These are phyloP conservation scores for Calyptomena viridis DNA, from an alignment of 2,113 vertebrate species.

Conservation along the genomic window DNA sequence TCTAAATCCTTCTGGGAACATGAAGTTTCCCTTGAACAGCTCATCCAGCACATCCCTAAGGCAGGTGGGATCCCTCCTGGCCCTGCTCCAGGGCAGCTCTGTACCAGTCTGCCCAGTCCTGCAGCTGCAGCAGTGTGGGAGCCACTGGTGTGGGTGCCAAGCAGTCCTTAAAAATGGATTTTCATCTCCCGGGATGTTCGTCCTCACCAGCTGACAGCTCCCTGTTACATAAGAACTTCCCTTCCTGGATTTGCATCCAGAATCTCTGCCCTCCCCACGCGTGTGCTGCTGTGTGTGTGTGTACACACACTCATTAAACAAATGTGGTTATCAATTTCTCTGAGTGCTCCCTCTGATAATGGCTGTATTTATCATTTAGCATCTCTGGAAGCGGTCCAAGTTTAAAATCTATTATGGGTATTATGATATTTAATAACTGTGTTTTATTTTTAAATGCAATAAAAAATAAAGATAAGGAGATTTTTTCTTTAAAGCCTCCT, in stretches of 20 bases:
- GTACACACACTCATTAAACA: constrained; percentile 15
- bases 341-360: constrained; percentile 46
- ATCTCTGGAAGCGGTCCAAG: constrained; percentile 55
- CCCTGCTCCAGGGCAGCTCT: neutral
- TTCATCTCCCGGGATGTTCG: rapidly evolving
- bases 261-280: neutral
- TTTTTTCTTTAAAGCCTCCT: neutral
- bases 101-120: rapidly evolving
- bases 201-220: rapidly evolving
- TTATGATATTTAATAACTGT: constrained; percentile 60
- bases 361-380: constrained; percentile 60
- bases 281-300: neutral
- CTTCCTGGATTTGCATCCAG: rapidly evolving
- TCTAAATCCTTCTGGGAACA: rapidly evolving
- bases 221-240: rapidly evolving
- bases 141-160: rapidly evolving
- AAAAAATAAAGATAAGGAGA: constrained; percentile 40
- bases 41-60: rapidly evolving
- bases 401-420: constrained; percentile 44
- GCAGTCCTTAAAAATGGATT: rapidly evolving
- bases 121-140: rapidly evolving
- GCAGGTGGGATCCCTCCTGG: neutral
- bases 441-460: constrained; percentile 57
- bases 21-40: rapidly evolving
- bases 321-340: constrained; percentile 37